A percentile compares a stretch with the other conserved stretches of the same genome.
Evolutionary conservation across 2,797 vertebrate species (phyloP).

Genomic region (Chrysocyon brachyurus): DNA sequence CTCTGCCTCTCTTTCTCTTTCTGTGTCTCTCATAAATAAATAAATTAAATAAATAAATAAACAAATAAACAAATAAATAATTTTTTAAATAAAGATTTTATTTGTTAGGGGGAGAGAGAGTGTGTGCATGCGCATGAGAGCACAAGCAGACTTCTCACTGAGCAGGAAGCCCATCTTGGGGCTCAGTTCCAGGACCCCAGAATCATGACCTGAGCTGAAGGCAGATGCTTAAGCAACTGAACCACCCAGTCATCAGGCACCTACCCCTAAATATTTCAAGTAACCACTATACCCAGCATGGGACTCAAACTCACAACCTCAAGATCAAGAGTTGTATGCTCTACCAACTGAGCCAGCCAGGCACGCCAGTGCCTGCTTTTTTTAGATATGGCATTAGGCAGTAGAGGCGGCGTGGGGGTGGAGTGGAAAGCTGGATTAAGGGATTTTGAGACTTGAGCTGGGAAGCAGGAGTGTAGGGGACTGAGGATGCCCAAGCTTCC

Average conservation of each 20-base stretch:
- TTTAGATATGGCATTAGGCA: background rate
- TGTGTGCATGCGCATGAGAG: background rate
- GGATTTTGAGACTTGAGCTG: conserved; percentile 22
- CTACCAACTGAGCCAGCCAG: background rate
- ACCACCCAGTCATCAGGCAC: background rate
- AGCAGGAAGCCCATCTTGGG: background rate
- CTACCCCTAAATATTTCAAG: background rate
- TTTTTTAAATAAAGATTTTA: background rate
- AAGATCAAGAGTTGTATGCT: background rate
- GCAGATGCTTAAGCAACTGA: background rate
- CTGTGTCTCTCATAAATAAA: background rate
- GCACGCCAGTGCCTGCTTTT: background rate
- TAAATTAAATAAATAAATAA: background rate
- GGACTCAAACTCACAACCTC: background rate
- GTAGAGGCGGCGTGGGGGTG: background rate
- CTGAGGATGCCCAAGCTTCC: background rate
- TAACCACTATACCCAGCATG: background rate
- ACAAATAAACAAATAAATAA: background rate
- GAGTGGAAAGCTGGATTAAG: conserved; percentile 14
- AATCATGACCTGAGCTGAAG: background rate
- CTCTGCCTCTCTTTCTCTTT: too few species aligned
- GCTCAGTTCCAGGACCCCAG: background rate
- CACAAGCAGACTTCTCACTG: background rate
- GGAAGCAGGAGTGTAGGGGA: background rate
- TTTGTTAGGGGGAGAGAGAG: background rate